Base-by-base conservation (phyloP, 1,140 invertebrate species). In the Cephus cinctus region DNA sequence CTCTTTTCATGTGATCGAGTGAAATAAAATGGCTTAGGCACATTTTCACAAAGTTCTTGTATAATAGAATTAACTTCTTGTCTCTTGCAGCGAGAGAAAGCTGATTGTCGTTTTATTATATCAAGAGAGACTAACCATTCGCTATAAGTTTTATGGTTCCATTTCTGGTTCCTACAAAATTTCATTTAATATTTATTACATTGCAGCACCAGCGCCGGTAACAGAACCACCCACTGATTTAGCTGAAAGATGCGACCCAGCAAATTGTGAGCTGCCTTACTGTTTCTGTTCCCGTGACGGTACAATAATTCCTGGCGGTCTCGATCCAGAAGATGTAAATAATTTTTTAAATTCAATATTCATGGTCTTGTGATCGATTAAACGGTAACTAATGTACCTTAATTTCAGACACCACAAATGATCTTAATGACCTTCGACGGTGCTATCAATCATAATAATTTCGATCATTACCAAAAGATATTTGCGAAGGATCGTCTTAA, bases 271-370 rank as follows among this genome's bases (percentile, higher is more conserved):
- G 38, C 78, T 97, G 44, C 94, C 94, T 5, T 92, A 95, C 61
- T 98, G 95, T 67, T 96, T 89, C 74, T 97, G 94, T 69, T 94
- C 92, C 4, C 88, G 89, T 64, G 92, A 96, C 75, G 92, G 92
- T 5, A 94, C 92, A 0, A 71, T 83, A 20, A 90, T 94, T 57
- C 92, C 92, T 2, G 91, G 89, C 25, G 86, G 83, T 23, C 75
- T 94, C 21, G 84, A 89, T 38, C 83, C 88, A 9, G 84, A 89
- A 67, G 85, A 92, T 59, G 91, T 92, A 78, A 83, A 69, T 65
- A n/a, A 41, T 19, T 38, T 21, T n/a, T 25, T 23, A 12, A 35
- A 0, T 12, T 34, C 9, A 39, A 9, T 25, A 23, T 38, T 1
- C 25, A 5, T 31, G 20, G 21, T 21, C 12, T 46, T 31, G 15